Evolutionary conservation across 2,113 vertebrate genomes (phyloP), one percentile per base, ranked within the genome.

Genomic region (Rhea pennata): DNA sequence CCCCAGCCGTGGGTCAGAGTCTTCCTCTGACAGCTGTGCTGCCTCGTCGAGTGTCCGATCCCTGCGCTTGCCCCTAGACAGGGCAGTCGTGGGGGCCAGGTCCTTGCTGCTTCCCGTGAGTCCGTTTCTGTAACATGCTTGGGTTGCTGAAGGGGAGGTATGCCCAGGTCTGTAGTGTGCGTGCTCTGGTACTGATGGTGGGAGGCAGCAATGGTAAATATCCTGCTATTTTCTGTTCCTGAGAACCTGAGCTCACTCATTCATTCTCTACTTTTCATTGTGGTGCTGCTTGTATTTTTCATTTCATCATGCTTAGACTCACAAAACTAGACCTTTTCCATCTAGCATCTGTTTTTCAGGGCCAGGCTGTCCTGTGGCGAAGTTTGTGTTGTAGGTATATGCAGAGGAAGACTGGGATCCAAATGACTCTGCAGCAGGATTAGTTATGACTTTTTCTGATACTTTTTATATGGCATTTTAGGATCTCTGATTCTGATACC

Each of bases 161-260:
- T n/a, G 36, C 36, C n/a, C 13, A 40, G 10, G 6, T 65, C 72
- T 7, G 9, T 39, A 1, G 1, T 20, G 2, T 29, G 26, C 11
- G 1, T 1, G 0, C 65, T 59, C 21, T 4, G 2, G 4, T 40
- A 39, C 0, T 0, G 29, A 15, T 56, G 16, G 4, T 0, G 5
- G 33, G 6, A 24, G 39, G n/a, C 39, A 48, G 67, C 27, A 29
- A 36, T 70, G 22, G 23, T 76, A 15, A 54, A 9, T n/a, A 13
- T 42, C 6, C 27, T 6, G 1, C 4, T 17, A 7, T 8, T 3
- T 27, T 82, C 16, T 80, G 3, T 40, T 71, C 29, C 36, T 1
- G 1, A 2, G 48, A 51, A 36, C 22, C 6, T 21, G 9, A 19
- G 5, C 29, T 75, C 33, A 14, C 27, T 22, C 2, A 0, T 48